phyloP scores from a whole-genome alignment of 2,797 vertebrate species.

The Sebastes kiyomatsui region DNA sequence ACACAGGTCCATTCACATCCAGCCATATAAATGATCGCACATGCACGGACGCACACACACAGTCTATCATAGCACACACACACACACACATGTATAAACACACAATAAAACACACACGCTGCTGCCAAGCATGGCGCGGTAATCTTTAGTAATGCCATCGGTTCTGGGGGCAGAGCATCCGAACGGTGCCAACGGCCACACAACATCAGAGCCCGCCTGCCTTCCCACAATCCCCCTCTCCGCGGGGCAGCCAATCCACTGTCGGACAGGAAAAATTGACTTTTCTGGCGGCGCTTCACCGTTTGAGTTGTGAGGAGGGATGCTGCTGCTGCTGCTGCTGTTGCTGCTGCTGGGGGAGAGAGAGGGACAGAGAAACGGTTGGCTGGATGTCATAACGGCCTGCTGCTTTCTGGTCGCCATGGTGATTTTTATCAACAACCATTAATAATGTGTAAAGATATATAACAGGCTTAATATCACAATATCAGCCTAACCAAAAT shows the following conservation, averaged over 20 bases:
- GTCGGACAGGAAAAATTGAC: constrained; percentile 53
- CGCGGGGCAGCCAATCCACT: constrained; percentile 46
- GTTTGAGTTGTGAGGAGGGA: constrained; percentile 35
- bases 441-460: constrained; percentile 29
- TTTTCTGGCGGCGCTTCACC: constrained; percentile 48
- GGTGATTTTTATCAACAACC: constrained; percentile 55
- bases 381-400: constrained; percentile 22
- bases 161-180: constrained; percentile 67
- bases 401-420: constrained; percentile 47
- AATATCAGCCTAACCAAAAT: no score
- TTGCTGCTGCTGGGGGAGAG: neutral
- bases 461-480: neutral
- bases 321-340: neutral
- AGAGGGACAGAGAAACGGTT: neutral
- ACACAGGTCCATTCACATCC: constrained; percentile 23
- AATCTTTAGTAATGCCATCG: constrained; percentile 78
- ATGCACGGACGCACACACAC: neutral
- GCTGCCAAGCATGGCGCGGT: constrained; percentile 67
- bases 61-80: neutral
- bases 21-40: neutral
- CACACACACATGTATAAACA: neutral
- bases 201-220: constrained; percentile 68
- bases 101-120: constrained; percentile 45
- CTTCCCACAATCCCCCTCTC: constrained; percentile 68
- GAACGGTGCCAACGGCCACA: constrained; percentile 70